Percentiles rank a stretch among this genome's conserved stretches.
These are phyloP conservation scores for Papilio elwesi DNA, from an alignment of 2,888 invertebrate genomes.

Conservation along the genomic window DNA sequence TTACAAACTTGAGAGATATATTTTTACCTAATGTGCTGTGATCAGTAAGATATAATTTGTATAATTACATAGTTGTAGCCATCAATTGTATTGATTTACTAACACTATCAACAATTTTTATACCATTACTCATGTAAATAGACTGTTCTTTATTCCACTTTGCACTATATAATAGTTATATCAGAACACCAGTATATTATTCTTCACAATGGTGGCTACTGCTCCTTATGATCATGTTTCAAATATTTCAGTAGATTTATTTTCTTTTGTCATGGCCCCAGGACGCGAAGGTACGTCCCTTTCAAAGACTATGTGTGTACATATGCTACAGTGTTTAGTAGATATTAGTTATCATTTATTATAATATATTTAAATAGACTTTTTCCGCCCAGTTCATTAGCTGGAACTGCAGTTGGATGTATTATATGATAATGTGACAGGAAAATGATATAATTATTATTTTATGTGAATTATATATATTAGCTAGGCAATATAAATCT, in stretches of 20 bases:
- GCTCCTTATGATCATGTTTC: conserved; percentile 42
- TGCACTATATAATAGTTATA: conserved; percentile 7
- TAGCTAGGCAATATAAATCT: too few species aligned
- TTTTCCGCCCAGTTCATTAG: not conserved
- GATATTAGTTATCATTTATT: not conserved
- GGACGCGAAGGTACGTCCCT: conserved; percentile 78
- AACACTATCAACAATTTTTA: not conserved
- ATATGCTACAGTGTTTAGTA: conserved; percentile 24
- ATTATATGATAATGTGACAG: too few species aligned
- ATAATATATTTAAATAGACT: not conserved
- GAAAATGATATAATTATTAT: too few species aligned
- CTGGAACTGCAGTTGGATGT: not conserved
- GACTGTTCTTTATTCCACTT: not conserved
- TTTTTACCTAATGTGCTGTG: conserved; percentile 6
- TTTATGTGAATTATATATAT: too few species aligned
- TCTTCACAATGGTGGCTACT: conserved; percentile 6
- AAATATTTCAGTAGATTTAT: conserved; percentile 52
- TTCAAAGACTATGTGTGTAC: conserved; percentile 43
- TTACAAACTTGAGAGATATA: not conserved
- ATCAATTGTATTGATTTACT: conserved; percentile 3
- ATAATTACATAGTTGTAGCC: conserved; percentile 21
- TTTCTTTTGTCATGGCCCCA: conserved; percentile 67
- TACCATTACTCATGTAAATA: conserved; percentile 9
- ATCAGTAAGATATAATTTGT: not conserved
- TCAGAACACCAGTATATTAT: not conserved